These are phyloP conservation scores for Aphis craccivora DNA, from an alignment of 1,140 invertebrate genomes.

Conservation along the genomic window DNA sequence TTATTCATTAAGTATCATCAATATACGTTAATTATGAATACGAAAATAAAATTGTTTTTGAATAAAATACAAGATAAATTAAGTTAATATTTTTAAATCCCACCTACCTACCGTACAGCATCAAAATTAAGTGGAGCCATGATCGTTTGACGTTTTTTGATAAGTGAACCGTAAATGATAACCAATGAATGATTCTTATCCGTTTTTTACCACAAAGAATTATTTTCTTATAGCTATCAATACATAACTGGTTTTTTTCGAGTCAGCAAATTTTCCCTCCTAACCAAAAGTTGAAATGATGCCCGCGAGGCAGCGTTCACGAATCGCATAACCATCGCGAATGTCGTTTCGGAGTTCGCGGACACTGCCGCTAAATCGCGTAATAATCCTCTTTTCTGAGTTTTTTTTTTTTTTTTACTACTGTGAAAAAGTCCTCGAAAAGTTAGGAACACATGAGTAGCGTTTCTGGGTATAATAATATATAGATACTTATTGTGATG, in stretches of 20 bases:
- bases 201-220: background rate
- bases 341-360: background rate
- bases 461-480: background rate
- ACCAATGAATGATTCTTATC: no score
- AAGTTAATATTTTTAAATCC: no score
- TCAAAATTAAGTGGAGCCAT: no score
- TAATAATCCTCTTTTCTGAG: background rate
- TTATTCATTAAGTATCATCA: no score
- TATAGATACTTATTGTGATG: conserved; percentile 3
- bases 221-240: background rate
- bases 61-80: background rate
- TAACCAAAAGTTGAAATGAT: background rate
- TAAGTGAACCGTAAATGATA: background rate
- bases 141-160: background rate
- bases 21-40: background rate
- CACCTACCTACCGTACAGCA: no score
- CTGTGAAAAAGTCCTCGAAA: background rate
- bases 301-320: background rate
- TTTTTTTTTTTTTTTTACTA: conserved; percentile 6
- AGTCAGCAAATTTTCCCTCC: background rate
- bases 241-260: background rate
- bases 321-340: background rate
- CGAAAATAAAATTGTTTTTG: background rate
- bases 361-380: background rate
- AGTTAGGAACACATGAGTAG: background rate